These are phyloP conservation scores for Acropternis orthonyx DNA, from an alignment of 2,797 vertebrate genomes.

Conservation along the genomic window DNA sequence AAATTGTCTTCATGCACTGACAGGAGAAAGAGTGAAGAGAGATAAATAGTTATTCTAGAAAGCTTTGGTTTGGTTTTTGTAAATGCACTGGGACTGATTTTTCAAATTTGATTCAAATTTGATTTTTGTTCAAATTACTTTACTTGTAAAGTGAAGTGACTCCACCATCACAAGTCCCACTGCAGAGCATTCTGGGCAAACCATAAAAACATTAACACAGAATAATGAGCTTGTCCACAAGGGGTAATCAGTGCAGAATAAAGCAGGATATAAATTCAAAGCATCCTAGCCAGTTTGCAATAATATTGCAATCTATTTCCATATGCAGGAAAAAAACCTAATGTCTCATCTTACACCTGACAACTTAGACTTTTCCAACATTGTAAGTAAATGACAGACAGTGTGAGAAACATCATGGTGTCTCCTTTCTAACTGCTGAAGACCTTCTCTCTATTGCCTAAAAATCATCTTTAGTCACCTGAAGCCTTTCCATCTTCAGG, in stretches of 20 bases:
- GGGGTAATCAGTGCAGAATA: not conserved
- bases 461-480: not conserved
- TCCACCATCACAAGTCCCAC: not conserved
- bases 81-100: not conserved
- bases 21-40: not conserved
- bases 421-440: not conserved
- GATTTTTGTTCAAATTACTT: not conserved
- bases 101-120: not conserved
- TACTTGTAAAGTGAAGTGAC: not conserved
- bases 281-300: not conserved
- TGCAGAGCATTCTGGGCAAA: not conserved
- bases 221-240: not conserved
- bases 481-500: not conserved
- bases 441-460: not conserved
- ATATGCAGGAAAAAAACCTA: not conserved
- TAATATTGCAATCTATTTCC: not conserved
- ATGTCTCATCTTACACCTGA: not conserved
- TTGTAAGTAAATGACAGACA: not conserved
- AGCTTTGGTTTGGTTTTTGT: not conserved
- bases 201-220: not conserved
- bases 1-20: not conserved
- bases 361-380: not conserved
- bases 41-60: not conserved
- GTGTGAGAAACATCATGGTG: not conserved
- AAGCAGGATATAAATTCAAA: conserved; percentile 16